A percentile compares a stretch with the other conserved stretches of the same genome.
Evolutionary conservation across 1,140 invertebrate genomes (phyloP).

Genomic region (Bradynema listronoti): DNA sequence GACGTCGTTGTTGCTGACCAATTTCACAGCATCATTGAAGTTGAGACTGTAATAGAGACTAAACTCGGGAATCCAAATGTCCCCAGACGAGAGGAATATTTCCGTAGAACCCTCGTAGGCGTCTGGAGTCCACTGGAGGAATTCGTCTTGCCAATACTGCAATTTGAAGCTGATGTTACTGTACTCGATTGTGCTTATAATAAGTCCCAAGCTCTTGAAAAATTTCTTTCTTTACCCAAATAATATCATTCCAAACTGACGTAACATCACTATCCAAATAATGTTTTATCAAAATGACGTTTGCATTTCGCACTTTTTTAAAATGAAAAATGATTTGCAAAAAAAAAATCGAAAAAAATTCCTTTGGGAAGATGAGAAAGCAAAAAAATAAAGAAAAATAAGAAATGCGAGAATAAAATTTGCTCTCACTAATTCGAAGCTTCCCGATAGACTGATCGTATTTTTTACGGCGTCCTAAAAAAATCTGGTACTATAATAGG

Average conservation of each 20-base stretch:
- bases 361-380: background rate
- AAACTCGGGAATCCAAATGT: slow-evolving; percentile 61
- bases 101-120: slow-evolving; percentile 59
- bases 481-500: background rate
- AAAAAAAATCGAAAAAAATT: background rate
- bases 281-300: too few species aligned
- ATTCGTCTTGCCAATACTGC: slow-evolving; percentile 60
- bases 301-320: too few species aligned
- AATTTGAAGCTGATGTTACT: too few species aligned
- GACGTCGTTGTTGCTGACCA: slow-evolving; percentile 54
- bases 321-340: too few species aligned
- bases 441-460: slow-evolving; percentile 54
- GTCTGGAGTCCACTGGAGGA: slow-evolving; percentile 59
- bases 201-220: too few species aligned
- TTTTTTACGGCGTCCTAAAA: slow-evolving; percentile 58
- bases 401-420: background rate
- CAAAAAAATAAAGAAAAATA: background rate
- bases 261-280: too few species aligned
- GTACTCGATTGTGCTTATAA: too few species aligned
- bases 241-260: too few species aligned
- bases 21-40: slow-evolving; percentile 57
- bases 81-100: slow-evolving; percentile 58
- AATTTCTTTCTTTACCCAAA: too few species aligned
- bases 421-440: slow-evolving; percentile 52
- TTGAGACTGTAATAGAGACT: slow-evolving; percentile 50